A percentile compares a stretch with the other conserved stretches of the same genome.
These are phyloP conservation scores for Stenoptilia bipunctidactyla DNA, from an alignment of 2,888 invertebrate species.

Conservation along the genomic window DNA sequence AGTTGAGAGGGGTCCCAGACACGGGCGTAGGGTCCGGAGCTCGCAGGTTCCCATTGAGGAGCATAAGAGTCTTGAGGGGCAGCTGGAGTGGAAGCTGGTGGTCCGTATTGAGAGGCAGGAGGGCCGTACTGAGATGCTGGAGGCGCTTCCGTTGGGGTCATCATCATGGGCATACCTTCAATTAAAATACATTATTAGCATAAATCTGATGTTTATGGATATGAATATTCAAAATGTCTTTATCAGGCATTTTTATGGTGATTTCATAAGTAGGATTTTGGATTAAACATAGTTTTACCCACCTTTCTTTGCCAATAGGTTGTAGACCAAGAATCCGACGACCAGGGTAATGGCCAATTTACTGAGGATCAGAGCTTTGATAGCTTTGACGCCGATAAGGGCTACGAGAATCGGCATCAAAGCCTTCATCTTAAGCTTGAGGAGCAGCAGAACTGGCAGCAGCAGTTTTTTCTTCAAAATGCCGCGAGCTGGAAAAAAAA, in stretches of 20 bases:
- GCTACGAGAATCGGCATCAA: slow-evolving; percentile 86
- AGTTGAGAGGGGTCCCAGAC: slow-evolving; percentile 81
- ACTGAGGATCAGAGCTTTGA: slow-evolving; percentile 86
- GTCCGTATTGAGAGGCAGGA: slow-evolving; percentile 71
- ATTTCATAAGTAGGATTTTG: background rate
- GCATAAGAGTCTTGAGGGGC: slow-evolving; percentile 80
- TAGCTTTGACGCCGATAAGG: slow-evolving; percentile 83
- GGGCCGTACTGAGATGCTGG: slow-evolving; percentile 78
- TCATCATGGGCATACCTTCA: slow-evolving; percentile 81
- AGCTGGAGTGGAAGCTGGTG: slow-evolving; percentile 62
- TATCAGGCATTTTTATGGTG: background rate
- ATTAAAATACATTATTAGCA: too few relatives aligned
- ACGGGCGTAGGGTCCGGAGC: slow-evolving; percentile 82
- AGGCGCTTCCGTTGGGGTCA: slow-evolving; percentile 70
- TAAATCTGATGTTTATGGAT: background rate
- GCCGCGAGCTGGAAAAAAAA: slow-evolving; percentile 74
- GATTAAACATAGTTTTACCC: slow-evolving; percentile 23
- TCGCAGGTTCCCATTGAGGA: slow-evolving; percentile 79
- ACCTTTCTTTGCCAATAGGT: slow-evolving; percentile 80
- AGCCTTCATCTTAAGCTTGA: slow-evolving; percentile 88
- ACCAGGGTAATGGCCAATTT: slow-evolving; percentile 86
- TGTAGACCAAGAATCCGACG: slow-evolving; percentile 84
- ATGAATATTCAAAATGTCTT: background rate
- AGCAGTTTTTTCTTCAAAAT: slow-evolving; percentile 87
- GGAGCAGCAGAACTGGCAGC: slow-evolving; percentile 80